Evolutionary conservation across 2,888 invertebrate species (phyloP).

Genomic region (Catocala sponsa): DNA sequence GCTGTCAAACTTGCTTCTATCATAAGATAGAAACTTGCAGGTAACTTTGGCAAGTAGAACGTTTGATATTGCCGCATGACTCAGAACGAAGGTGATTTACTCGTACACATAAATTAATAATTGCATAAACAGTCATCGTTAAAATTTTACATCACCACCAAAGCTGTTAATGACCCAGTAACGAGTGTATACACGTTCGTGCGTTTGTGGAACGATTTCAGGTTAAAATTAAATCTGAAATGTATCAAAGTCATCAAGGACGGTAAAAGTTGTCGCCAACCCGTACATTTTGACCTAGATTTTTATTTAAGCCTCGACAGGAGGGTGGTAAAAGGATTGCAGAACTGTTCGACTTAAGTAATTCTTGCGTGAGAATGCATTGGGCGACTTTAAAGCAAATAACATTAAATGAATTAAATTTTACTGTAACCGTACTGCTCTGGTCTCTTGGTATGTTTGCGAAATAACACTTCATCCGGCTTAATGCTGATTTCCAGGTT

Average conservation of each 20-base stretch:
- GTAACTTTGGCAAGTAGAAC: neutral
- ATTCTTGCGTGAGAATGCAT: conserved; percentile 17
- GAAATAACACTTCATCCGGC: no score
- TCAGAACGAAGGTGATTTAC: conserved; percentile 21
- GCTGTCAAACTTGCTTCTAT: no score
- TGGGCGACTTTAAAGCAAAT: neutral
- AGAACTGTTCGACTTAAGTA: conserved; percentile 39
- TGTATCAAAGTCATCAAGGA: conserved; percentile 60
- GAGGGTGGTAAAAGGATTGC: conserved; percentile 50
- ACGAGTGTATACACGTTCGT: conserved; percentile 15
- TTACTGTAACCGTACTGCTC: neutral
- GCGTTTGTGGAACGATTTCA: conserved; percentile 21
- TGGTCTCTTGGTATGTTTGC: neutral
- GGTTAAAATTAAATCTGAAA: conserved; percentile 35
- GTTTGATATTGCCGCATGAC: neutral
- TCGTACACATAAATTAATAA: conserved; percentile 23
- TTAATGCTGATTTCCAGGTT: no score
- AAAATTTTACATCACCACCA: conserved; percentile 25
- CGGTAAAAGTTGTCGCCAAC: conserved; percentile 66
- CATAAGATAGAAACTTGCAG: no score
- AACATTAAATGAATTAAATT: neutral
- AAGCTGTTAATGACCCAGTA: conserved; percentile 41
- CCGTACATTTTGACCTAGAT: conserved; percentile 60
- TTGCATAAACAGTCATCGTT: conserved; percentile 19
- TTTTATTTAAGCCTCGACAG: conserved; percentile 28